Base-by-base conservation (phyloP, 2,113 vertebrate species). In the Cricetomys ansorgei region DNA sequence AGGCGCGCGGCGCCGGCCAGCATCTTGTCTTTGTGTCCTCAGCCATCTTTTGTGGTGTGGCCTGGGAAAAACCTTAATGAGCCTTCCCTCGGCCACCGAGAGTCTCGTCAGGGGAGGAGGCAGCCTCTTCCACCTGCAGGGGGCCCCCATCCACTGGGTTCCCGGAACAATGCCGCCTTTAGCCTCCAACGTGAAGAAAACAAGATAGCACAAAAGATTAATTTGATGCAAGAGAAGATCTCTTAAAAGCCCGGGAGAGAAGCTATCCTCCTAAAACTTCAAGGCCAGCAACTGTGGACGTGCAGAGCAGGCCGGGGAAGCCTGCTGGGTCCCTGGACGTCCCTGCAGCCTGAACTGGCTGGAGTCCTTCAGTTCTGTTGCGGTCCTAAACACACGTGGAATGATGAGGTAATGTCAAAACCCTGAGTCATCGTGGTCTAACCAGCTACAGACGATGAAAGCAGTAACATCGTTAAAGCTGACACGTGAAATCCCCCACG, bases 1-100 rank as follows among this genome's bases (percentile, higher is more conserved):
- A 92, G 90, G 80, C 91, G 0, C 23, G 94, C 70, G 48, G 96
- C 95, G 96, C 92, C 92, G 97, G 96, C 92, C 92, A 93, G 95
- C 97, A 96, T 89, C 97, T 91, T 94, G 93, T 96, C 96, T 93
- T 98, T 98, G 98, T 98, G 96, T 98, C 86, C 69, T 95, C 93
- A 96, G 97, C 96, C 97, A 89, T 97, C 98, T 96, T 98, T 98
- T 98, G 98, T 98, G 97, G 65, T 86, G 97, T 84, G 96, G 95
- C 97, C 96, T 98, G 98, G 98, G 98, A 98, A 99, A 98, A 98
- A 96, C 96, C 97, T 92, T 97, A 97, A 97, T 96, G 97, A 98
- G 97, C 72, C 94, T 93, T 95, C 92, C 57, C 72, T 50, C 91
- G 50, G 95, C 95, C 53, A 23, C 94, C 95, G 96, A 97, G 95